Conservation (phyloP, 2,888 invertebrate species). For the Dasypolia templi region DNA sequence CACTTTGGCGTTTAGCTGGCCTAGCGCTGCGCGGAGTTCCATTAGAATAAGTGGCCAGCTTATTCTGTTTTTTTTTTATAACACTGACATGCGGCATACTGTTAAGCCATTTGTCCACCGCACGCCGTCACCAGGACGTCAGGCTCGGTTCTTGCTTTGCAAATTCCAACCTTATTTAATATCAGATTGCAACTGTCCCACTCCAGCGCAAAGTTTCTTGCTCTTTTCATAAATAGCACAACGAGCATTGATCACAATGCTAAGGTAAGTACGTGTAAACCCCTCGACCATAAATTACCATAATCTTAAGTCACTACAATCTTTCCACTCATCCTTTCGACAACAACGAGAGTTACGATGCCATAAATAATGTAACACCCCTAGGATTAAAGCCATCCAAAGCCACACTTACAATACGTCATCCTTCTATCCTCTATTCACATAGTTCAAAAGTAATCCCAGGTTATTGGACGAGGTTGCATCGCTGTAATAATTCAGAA, state of each 20-base stretch:
- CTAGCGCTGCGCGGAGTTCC: not conserved
- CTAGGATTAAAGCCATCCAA: slow-evolving; percentile 3
- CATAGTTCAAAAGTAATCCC: slow-evolving; percentile 17
- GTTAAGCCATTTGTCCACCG: not conserved
- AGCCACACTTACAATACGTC: not conserved
- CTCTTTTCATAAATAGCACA: not conserved
- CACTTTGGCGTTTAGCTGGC: not conserved
- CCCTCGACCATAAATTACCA: too few relatives aligned
- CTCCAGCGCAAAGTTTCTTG: not conserved
- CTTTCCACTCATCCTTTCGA: not conserved
- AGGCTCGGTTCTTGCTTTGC: not conserved
- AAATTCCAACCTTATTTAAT: not conserved
- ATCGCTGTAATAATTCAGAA: slow-evolving; percentile 49
- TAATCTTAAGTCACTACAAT: not conserved
- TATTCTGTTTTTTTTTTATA: not conserved
- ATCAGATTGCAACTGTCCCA: not conserved
- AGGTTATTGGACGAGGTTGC: slow-evolving; percentile 42
- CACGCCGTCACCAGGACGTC: too few relatives aligned
- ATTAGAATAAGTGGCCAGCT: not conserved
- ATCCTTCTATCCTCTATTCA: not conserved
- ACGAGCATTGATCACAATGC: not conserved
- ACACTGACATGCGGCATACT: too few relatives aligned
- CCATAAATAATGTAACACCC: slow-evolving; percentile 17
- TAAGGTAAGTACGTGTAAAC: not conserved
- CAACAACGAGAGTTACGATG: not conserved